These are phyloP conservation scores for Caenorhabditis briggsae DNA, from an alignment of 1,140 invertebrate genomes.

Conservation along the genomic window DNA sequence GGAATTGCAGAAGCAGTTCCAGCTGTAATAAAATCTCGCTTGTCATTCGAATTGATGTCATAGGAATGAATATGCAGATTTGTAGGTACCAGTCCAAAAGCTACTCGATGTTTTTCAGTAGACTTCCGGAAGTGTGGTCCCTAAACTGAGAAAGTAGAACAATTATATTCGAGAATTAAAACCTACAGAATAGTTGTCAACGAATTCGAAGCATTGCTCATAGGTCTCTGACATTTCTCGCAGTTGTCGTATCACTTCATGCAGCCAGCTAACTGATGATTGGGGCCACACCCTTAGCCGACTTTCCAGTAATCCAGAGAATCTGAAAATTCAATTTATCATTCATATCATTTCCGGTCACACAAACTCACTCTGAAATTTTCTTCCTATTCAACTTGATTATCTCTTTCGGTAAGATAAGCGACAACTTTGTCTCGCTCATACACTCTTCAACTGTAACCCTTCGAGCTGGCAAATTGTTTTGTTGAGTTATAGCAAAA, in stretches of 20 bases:
- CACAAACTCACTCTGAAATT: slow-evolving; percentile 53
- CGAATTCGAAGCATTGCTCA: slow-evolving; percentile 61
- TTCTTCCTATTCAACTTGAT: slow-evolving; percentile 56
- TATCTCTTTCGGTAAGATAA: slow-evolving; percentile 54
- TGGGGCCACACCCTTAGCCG: slow-evolving; percentile 31
- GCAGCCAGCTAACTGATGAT: neutral
- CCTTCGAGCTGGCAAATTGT: slow-evolving; percentile 44
- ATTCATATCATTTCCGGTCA: neutral
- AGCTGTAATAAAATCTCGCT: slow-evolving; percentile 51
- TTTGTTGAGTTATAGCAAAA: slow-evolving; percentile 62
- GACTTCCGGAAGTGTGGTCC: slow-evolving; percentile 60
- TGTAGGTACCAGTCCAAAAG: slow-evolving; percentile 60
- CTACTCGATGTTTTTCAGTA: slow-evolving; percentile 59
- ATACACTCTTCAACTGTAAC: slow-evolving; percentile 58
- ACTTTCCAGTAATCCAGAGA: slow-evolving; percentile 50
- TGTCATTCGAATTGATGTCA: slow-evolving; percentile 24
- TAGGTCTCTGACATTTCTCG: slow-evolving; percentile 58
- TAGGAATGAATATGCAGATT: slow-evolving; percentile 61
- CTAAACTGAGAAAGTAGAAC: neutral
- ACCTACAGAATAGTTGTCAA: slow-evolving; percentile 54
- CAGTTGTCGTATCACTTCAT: slow-evolving; percentile 43
- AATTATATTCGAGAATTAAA: neutral
- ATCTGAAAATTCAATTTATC: slow-evolving; percentile 5
- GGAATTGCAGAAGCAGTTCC: slow-evolving; percentile 58
- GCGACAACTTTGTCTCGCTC: slow-evolving; percentile 58